Percentiles rank a stretch among this genome's conserved stretches.
These are phyloP conservation scores for Polypedilum pembai DNA, from an alignment of 1,140 invertebrate genomes.

Conservation along the genomic window DNA sequence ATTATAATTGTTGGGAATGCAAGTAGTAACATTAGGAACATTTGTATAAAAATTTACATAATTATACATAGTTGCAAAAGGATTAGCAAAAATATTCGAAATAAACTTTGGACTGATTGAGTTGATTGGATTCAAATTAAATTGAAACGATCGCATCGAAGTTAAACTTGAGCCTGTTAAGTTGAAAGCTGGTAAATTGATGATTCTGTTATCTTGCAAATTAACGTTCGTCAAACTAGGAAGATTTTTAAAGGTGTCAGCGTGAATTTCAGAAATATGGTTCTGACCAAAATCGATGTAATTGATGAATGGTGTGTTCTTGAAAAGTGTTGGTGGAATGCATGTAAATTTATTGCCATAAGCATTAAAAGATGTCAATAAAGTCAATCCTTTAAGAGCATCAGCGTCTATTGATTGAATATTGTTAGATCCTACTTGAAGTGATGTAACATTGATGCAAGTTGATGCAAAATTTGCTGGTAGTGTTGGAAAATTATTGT, in stretches of 20 bases:
- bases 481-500: background rate
- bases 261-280: background rate
- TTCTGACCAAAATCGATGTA: background rate
- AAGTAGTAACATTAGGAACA: background rate
- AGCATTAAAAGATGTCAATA: background rate
- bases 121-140: background rate
- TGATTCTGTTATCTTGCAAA: background rate
- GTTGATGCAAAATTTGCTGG: background rate
- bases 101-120: background rate
- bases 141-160: background rate
- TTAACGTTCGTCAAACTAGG: background rate
- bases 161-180: background rate
- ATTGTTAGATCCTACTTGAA: background rate
- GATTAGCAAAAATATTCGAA: background rate
- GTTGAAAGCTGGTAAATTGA: background rate
- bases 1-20: background rate
- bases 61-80: background rate
- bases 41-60: background rate
- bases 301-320: background rate
- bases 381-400: background rate
- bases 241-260: background rate
- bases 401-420: background rate
- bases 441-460: background rate
- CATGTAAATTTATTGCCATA: background rate
- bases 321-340: background rate